phyloP scores from a whole-genome alignment of 2,113 vertebrate genomes.

The Bufo gargarizans region DNA sequence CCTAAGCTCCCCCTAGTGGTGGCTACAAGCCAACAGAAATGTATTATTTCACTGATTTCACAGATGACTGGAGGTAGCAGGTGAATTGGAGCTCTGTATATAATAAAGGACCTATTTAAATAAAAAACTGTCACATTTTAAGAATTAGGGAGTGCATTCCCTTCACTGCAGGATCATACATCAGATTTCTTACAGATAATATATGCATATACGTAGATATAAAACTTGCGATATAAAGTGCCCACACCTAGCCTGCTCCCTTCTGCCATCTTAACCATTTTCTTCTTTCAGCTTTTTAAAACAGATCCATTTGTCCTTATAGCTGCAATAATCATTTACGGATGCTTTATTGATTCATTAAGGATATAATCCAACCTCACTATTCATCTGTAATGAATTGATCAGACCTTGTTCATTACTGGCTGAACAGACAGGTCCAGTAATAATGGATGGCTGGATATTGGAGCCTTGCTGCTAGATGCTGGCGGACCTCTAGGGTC shows the following conservation, averaged over 20 bases:
- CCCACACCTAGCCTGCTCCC: neutral
- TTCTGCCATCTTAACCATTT: neutral
- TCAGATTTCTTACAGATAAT: too few species aligned
- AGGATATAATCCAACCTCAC: conserved; percentile 27
- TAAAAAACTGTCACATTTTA: too few species aligned
- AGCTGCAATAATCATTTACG: conserved; percentile 44
- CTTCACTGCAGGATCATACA: too few species aligned
- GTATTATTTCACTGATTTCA: neutral
- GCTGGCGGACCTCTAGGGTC: conserved; percentile 29
- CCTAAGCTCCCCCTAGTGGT: too few species aligned
- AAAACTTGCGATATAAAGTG: neutral
- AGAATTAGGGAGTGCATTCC: too few species aligned
- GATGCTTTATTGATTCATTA: conserved; percentile 48
- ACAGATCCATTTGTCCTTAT: conserved; percentile 16
- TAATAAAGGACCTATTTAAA: too few species aligned
- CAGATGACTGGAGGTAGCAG: too few species aligned
- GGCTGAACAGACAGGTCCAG: neutral
- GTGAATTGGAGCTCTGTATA: too few species aligned
- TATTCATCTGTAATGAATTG: conserved; percentile 26
- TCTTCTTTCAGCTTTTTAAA: conserved; percentile 32
- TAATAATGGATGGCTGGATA: conserved; percentile 33
- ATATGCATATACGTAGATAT: too few species aligned
- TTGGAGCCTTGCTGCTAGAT: conserved; percentile 8
- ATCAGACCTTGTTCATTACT: conserved; percentile 30
- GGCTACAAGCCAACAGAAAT: neutral